Percentiles rank a stretch among this genome's conserved stretches.
These are phyloP conservation scores for Hydractinia symbiolongicarpus DNA, from an alignment of 30 jellyfish, hydroid and myxozoan genomes.

Conservation along the genomic window DNA sequence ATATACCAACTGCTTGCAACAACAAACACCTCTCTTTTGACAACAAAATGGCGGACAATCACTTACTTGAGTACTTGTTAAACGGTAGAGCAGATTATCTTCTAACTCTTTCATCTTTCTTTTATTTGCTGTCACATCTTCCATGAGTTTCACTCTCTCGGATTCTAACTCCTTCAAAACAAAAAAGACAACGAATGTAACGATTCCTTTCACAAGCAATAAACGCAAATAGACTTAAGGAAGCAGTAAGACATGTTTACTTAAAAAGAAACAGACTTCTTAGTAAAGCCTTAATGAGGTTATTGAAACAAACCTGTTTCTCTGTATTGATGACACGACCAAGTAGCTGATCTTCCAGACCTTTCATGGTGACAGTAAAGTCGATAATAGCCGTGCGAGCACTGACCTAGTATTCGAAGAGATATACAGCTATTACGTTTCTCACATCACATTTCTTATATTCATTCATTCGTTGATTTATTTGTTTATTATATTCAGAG, in stretches of 20 bases:
- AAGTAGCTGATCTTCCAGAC: conserved; percentile 84
- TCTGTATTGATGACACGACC: conserved; percentile 94
- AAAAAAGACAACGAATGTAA: neutral
- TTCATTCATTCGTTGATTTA: too few relatives aligned
- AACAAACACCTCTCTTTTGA: too few relatives aligned
- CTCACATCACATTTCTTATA: too few relatives aligned
- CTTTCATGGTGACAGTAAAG: conserved; percentile 86
- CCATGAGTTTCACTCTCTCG: conserved; percentile 80
- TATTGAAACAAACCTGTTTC: conserved; percentile 46
- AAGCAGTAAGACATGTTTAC: neutral
- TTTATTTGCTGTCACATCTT: conserved; percentile 79
- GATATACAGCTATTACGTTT: too few relatives aligned
- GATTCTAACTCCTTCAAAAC: conserved; percentile 82
- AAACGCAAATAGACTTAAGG: neutral
- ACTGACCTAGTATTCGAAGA: conserved; percentile 44
- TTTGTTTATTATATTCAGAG: too few relatives aligned
- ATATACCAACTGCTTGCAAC: too few relatives aligned
- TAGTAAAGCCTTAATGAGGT: neutral
- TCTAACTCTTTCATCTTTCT: conserved; percentile 91
- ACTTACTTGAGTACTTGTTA: conserved; percentile 80
- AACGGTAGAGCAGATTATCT: conserved; percentile 66
- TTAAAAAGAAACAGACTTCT: neutral
- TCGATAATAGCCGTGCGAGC: conserved; percentile 89
- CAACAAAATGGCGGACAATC: too few relatives aligned
- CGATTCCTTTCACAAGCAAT: too few relatives aligned